Evolutionary conservation across 1,140 invertebrate species (phyloP), one percentile per base, ranked within the genome.

Genomic region (Eumeta japonica): DNA sequence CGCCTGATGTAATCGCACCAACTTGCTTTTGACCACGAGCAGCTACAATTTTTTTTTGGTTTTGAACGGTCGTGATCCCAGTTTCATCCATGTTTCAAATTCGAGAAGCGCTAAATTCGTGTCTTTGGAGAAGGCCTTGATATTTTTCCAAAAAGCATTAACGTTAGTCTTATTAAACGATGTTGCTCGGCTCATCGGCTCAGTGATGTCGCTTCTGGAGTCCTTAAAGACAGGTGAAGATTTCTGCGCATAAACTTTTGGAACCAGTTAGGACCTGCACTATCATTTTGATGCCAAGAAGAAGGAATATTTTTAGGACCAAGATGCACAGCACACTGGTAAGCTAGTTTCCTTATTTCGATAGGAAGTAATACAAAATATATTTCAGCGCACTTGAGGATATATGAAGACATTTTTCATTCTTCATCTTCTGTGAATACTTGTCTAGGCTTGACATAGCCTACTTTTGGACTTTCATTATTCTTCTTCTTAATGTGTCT

Each of bases 191-290:
- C n/a, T n/a, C n/a, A n/a, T n/a, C 37, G 5, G 29, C 37, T 31
- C 15, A 39, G 17, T 24, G 35, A 28, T 19, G 36, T 43, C 17
- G 45, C 45, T 46, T 55, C 55, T 15, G 49, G 43, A 32, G 41
- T 48, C 28, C 41, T 45, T 45, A 58, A 18, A 35, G 47, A 48
- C 16, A 58, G 38, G 12, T 30, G 27, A 12, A 35, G 18, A 37
- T 55, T 47, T 46, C 45, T 50, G 20, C 43, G 37, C 43, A 51
- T 44, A 37, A 46, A 55, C 31, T 18, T 35, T 12, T 45, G 20
- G 36, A 50, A 47, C 48, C 51, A 57, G 36, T 55, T 48, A 12
- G 30, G 4, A 35, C 50, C 48, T 38, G 45, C 48, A 18, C 15
- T 50, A 9, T 27, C 17, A 42, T 50, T 50, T 39, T 41, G 28